Percentiles rank a stretch among this genome's conserved stretches.
Conservation (phyloP, 1,140 invertebrate genomes). For the Orius laevigatus region DNA sequence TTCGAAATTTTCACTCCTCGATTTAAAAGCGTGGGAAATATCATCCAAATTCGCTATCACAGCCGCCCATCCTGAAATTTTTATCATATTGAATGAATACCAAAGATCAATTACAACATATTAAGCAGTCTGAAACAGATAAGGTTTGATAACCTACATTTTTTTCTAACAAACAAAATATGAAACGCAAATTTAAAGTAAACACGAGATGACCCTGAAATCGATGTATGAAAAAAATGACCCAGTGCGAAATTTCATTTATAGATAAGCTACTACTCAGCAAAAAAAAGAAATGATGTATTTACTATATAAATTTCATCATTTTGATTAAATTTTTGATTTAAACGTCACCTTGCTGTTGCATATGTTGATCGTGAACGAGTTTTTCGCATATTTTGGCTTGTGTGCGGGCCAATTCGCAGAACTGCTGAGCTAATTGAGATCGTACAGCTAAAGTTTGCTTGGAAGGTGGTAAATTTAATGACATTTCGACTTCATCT, state of each 20-base stretch:
- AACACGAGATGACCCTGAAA: too few relatives aligned
- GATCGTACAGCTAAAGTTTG: conserved; percentile 65
- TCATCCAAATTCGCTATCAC: conserved; percentile 91
- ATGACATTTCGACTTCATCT: conserved; percentile 53
- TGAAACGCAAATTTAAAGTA: background rate
- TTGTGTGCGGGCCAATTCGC: conserved; percentile 57
- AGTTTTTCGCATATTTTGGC: conserved; percentile 60
- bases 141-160: background rate
- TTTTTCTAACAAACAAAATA: background rate
- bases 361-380: conserved; percentile 86
- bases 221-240: too few relatives aligned
- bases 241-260: too few relatives aligned
- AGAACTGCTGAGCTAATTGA: conserved; percentile 68
- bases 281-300: too few relatives aligned
- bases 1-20: conserved; percentile 51
- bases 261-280: too few relatives aligned
- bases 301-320: background rate
- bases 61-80: conserved; percentile 58
- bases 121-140: background rate
- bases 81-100: background rate
- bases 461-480: conserved; percentile 56
- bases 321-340: background rate
- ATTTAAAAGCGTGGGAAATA: conserved; percentile 54
- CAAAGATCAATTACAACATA: conserved; percentile 5
- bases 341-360: conserved; percentile 64